Conservation (phyloP, 1,140 invertebrate species). For the Bombus waltoni region DNA sequence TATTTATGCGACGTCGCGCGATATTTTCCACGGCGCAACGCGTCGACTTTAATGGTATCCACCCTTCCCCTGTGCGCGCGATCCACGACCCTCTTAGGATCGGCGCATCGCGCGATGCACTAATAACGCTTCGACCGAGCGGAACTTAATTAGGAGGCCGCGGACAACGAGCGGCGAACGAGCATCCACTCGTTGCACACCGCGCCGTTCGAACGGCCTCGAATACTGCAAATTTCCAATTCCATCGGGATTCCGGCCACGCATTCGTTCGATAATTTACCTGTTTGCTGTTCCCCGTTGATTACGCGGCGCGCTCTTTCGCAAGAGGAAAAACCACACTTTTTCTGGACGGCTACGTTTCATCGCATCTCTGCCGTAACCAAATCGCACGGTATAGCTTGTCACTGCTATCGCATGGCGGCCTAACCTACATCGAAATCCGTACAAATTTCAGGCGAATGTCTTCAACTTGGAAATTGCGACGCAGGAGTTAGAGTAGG, state of each 20-base stretch:
- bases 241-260: conserved; percentile 13
- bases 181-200: not conserved
- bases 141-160: conserved; percentile 63
- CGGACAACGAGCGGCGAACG: conserved; percentile 14
- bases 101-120: conserved; percentile 39
- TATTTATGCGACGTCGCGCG: conserved; percentile 70
- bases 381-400: not conserved
- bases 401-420: too few relatives aligned
- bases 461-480: too few relatives aligned
- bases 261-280: conserved; percentile 21
- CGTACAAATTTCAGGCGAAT: too few relatives aligned
- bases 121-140: conserved; percentile 63
- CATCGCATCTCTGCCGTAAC: not conserved
- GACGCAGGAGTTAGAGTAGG: too few relatives aligned
- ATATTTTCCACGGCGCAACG: conserved; percentile 67
- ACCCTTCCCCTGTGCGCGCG: conserved; percentile 35
- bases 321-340: not conserved
- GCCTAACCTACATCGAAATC: too few relatives aligned
- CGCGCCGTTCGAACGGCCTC: not conserved
- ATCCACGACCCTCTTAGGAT: conserved; percentile 29
- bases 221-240: conserved; percentile 23
- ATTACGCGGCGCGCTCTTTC: not conserved
- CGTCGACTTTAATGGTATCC: conserved; percentile 66
- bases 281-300: not conserved
- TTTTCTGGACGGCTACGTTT: not conserved